Conservation (phyloP, 2,113 vertebrate species). For the Heterotilapia buettikoferi region DNA sequence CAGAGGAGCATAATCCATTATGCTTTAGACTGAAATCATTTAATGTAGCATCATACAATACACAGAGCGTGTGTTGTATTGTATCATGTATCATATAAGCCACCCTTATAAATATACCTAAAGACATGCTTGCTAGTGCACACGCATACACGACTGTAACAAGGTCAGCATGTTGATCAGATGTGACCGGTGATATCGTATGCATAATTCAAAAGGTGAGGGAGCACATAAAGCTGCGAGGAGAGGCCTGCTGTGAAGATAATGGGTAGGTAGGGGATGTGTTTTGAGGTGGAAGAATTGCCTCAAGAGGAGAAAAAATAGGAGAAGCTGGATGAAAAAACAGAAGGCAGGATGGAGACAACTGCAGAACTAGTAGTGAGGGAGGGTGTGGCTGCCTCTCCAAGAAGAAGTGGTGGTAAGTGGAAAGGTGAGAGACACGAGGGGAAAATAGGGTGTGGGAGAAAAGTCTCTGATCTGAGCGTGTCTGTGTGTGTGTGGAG, state of each 20-base stretch:
- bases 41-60: not conserved
- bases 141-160: not conserved
- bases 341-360: not conserved
- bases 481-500: not conserved
- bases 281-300: not conserved
- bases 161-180: constrained; percentile 19
- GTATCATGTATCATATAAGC: not conserved
- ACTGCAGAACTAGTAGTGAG: not conserved
- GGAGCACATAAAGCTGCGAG: not conserved
- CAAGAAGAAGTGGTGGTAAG: not conserved
- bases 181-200: not conserved
- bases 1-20: not conserved
- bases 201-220: constrained; percentile 54
- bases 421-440: constrained; percentile 7
- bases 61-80: not conserved
- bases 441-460: not conserved
- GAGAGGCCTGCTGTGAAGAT: not conserved
- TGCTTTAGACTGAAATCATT: not conserved
- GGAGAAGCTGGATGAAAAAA: not conserved
- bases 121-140: not conserved
- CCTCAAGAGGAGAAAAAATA: not conserved
- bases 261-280: not conserved
- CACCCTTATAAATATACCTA: not conserved
- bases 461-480: not conserved
- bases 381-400: constrained; percentile 13